Percentiles rank a stretch among this genome's conserved stretches.
phyloP scores from a whole-genome alignment of 2,113 vertebrate genomes.

The Morone saxatilis region DNA sequence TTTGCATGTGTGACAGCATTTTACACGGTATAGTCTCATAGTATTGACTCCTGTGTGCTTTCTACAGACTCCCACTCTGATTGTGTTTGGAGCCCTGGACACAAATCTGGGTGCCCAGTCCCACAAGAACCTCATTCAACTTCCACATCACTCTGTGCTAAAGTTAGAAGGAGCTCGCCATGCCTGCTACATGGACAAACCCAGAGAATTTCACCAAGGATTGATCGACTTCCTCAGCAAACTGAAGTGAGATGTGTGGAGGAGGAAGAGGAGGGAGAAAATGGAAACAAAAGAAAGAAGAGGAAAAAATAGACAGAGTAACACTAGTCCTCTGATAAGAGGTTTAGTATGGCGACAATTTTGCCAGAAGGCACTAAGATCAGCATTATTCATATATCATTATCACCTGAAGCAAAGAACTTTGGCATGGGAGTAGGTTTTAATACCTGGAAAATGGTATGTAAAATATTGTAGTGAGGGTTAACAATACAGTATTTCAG shows the following conservation, averaged over 20 bases:
- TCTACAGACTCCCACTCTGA: conserved; percentile 91
- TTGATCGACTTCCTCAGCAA: conserved; percentile 90
- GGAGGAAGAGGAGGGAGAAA: conserved; percentile 31
- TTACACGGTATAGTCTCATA: background rate
- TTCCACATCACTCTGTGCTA: conserved; percentile 87
- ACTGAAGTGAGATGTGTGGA: conserved; percentile 71
- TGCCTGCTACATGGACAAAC: conserved; percentile 95
- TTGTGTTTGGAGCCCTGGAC: conserved; percentile 91
- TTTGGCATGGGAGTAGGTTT: background rate
- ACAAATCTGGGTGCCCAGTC: conserved; percentile 89
- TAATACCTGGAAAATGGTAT: conserved; percentile 23
- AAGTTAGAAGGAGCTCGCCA: conserved; percentile 88
- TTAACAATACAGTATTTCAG: conserved; percentile 20
- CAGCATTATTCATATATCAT: background rate
- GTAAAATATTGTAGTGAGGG: conserved; percentile 9
- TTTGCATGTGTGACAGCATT: background rate
- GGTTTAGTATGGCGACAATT: background rate
- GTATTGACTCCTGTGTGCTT: conserved; percentile 12
- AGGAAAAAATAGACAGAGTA: background rate
- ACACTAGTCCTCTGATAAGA: background rate
- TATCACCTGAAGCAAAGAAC: background rate
- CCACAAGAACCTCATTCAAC: conserved; percentile 89
- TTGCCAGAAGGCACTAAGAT: background rate
- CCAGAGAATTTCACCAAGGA: conserved; percentile 90
- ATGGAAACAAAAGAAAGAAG: conserved; percentile 35